Percentiles rank a stretch among this genome's conserved stretches.
Evolutionary conservation across 2,888 invertebrate genomes (phyloP).

Genomic region (Dynastes hyllus): DNA sequence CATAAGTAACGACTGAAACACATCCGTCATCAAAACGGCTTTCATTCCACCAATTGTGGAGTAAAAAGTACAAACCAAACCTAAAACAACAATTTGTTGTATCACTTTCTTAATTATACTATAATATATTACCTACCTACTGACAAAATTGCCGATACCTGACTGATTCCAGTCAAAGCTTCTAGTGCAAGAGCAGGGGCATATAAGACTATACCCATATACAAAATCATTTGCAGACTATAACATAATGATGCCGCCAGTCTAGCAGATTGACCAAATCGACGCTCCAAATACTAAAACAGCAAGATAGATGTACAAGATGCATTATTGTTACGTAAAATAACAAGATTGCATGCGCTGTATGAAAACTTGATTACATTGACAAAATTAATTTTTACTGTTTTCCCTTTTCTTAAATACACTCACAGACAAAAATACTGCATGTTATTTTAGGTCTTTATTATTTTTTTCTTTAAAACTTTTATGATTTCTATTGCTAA

Average conservation of each 20-base stretch:
- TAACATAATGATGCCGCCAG: slow-evolving; percentile 88
- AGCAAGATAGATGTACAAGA: slow-evolving; percentile 40
- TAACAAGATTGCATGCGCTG: no score
- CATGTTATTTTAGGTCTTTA: no score
- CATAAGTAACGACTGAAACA: slow-evolving; percentile 90
- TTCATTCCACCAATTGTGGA: slow-evolving; percentile 94
- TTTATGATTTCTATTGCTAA: no score
- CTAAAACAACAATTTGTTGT: slow-evolving; percentile 61
- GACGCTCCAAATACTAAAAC: slow-evolving; percentile 87
- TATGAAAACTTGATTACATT: no score
- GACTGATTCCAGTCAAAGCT: slow-evolving; percentile 86
- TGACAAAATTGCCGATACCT: slow-evolving; percentile 81
- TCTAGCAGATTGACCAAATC: slow-evolving; percentile 87
- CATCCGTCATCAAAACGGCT: slow-evolving; percentile 90
- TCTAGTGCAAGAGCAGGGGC: slow-evolving; percentile 94
- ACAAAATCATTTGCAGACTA: slow-evolving; percentile 90
- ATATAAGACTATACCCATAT: slow-evolving; percentile 93
- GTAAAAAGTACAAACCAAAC: slow-evolving; percentile 88
- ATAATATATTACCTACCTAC: slow-evolving; percentile 70
- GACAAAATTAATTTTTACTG: no score
- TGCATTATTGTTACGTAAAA: no score
- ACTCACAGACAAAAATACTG: no score
- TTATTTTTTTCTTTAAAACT: no score
- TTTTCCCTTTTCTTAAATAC: no score
- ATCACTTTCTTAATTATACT: neutral